Evolutionary conservation across 1,140 invertebrate species (phyloP).

Genomic region (Dicyema japonicum): DNA sequence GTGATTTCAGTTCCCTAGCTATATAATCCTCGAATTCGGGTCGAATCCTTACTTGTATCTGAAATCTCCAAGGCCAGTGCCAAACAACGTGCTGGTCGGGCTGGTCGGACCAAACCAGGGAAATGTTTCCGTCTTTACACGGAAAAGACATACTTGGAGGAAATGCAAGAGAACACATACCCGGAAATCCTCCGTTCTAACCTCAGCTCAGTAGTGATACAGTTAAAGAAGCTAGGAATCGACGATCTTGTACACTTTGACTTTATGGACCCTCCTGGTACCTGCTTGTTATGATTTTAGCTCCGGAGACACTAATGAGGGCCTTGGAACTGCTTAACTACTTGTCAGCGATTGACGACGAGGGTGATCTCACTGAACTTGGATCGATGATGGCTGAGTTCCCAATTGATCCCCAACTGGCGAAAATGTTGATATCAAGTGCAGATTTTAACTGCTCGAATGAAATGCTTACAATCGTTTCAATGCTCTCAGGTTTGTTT

Average conservation of each 20-base stretch:
- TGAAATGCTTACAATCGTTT: conserved; percentile 87
- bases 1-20: conserved; percentile 23
- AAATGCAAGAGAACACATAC: conserved; percentile 98
- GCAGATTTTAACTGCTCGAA: conserved; percentile 88
- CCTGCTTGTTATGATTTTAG: conserved; percentile 17
- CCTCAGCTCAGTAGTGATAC: conserved; percentile 72
- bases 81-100: conserved; percentile 77
- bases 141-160: conserved; percentile 82
- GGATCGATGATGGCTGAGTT: conserved; percentile 91
- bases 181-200: conserved; percentile 88
- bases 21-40: conserved; percentile 74
- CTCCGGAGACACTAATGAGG: conserved; percentile 97
- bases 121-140: conserved; percentile 95
- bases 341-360: conserved; percentile 70
- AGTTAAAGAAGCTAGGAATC: conserved; percentile 90
- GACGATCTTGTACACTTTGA: conserved; percentile 97
- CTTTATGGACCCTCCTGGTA: conserved; percentile 86
- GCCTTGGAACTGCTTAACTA: conserved; percentile 88
- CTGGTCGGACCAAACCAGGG: conserved; percentile 70
- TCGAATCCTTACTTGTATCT: conserved; percentile 79
- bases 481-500: conserved; percentile 77
- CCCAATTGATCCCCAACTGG: conserved; percentile 81
- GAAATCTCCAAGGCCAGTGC: conserved; percentile 97
- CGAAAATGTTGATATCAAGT: conserved; percentile 87
- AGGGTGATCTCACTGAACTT: conserved; percentile 24